phyloP scores from a whole-genome alignment of 2,888 invertebrate species.

The Polietes domitor region DNA sequence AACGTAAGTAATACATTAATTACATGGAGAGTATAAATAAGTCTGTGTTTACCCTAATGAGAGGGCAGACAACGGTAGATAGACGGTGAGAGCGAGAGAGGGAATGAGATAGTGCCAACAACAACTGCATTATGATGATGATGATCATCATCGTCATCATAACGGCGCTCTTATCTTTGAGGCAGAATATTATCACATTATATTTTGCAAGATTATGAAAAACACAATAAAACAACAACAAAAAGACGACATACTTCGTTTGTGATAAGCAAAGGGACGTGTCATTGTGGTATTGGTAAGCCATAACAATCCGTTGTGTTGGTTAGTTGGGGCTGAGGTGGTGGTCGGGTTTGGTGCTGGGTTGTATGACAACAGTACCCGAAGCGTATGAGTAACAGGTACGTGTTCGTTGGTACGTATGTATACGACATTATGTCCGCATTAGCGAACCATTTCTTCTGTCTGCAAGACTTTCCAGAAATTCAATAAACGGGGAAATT shows the following conservation, averaged over 20 bases:
- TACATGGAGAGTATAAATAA: background rate
- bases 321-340: no score
- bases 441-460: background rate
- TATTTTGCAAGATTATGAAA: conserved; percentile 63
- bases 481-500: background rate
- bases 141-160: conserved; percentile 24
- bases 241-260: background rate
- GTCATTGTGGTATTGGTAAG: background rate
- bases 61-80: background rate
- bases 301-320: no score
- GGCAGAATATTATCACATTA: conserved; percentile 53
- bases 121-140: no score
- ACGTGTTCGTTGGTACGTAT: background rate
- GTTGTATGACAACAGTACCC: background rate
- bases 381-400: conserved; percentile 44
- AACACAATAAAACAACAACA: background rate
- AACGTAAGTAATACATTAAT: background rate
- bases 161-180: conserved; percentile 44
- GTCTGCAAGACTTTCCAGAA: background rate
- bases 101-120: background rate
- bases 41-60: background rate
- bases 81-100: background rate
- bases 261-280: background rate
- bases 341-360: no score
- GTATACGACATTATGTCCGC: background rate